Evolutionary conservation across 30 jellyfish, hydroid and myxozoan genomes (phyloP).

Genomic region (Turritopsis dohrnii): DNA sequence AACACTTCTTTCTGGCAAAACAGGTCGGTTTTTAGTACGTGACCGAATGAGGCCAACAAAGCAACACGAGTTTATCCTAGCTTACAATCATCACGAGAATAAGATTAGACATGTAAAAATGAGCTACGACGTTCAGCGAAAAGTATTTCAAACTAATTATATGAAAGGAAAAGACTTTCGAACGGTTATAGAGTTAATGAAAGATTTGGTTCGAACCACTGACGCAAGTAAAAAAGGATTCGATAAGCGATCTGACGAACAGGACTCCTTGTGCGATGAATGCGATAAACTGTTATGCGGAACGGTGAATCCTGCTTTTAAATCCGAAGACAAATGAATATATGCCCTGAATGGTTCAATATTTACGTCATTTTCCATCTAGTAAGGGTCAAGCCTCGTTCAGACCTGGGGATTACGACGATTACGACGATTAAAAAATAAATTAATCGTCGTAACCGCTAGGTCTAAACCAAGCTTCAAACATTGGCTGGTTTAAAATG

Average conservation of each 20-base stretch:
- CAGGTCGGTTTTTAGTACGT: constrained; percentile 55
- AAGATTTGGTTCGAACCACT: not conserved
- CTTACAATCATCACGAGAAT: not conserved
- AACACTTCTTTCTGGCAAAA: constrained; percentile 44
- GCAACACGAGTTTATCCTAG: not conserved
- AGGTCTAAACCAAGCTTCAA: no score
- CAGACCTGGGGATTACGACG: no score
- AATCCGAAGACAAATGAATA: not conserved
- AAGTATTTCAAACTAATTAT: not conserved
- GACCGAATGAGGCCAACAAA: constrained; percentile 44
- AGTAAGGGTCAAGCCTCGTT: no score
- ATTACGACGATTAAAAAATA: no score
- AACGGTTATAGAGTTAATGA: not conserved
- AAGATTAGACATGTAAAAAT: not conserved
- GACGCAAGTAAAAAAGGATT: not conserved
- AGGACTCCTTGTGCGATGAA: not conserved
- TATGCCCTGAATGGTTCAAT: not conserved
- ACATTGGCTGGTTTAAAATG: no score
- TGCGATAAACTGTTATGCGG: not conserved
- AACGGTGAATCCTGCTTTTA: not conserved
- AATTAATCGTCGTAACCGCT: no score
- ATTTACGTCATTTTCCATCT: no score
- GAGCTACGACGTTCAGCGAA: not conserved
- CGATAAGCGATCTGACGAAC: not conserved
- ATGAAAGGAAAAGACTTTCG: not conserved